These are phyloP conservation scores for Dastarcus helophoroides DNA, from an alignment of 2,888 invertebrate species.

Conservation along the genomic window DNA sequence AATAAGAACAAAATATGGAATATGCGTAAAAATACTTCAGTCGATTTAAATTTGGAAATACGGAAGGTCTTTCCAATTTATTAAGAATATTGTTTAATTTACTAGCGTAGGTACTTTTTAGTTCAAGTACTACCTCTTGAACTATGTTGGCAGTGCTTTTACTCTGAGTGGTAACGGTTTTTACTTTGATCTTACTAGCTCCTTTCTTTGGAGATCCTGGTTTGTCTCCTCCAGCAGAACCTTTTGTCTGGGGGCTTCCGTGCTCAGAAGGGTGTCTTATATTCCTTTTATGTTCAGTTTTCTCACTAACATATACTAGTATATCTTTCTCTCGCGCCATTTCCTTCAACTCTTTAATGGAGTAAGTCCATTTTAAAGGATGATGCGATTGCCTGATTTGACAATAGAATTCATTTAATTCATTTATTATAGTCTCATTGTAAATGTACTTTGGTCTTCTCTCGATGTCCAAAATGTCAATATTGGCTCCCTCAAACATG, in stretches of 20 bases:
- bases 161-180: too few relatives aligned
- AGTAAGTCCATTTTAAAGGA: constrained; percentile 13
- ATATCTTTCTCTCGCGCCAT: constrained; percentile 9
- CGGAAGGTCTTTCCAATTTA: constrained; percentile 5
- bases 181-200: too few relatives aligned
- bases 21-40: constrained; percentile 8
- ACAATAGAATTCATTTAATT: constrained; percentile 17
- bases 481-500: constrained; percentile 18
- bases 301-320: constrained; percentile 7
- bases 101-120: too few relatives aligned
- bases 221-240: too few relatives aligned
- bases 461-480: constrained; percentile 11
- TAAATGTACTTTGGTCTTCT: constrained; percentile 15
- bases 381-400: constrained; percentile 11
- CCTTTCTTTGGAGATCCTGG: too few relatives aligned
- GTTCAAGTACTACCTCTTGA: too few relatives aligned
- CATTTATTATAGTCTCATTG: constrained; percentile 14
- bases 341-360: constrained; percentile 10
- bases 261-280: too few relatives aligned
- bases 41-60: constrained; percentile 4
- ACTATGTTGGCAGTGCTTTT: too few relatives aligned
- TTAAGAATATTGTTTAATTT: constrained; percentile 8
- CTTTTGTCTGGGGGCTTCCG: too few relatives aligned
- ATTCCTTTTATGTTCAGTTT: constrained; percentile 2
- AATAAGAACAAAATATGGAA: constrained; percentile 8